A percentile compares a stretch with the other conserved stretches of the same genome.
phyloP scores from a whole-genome alignment of 2,888 invertebrate genomes.

The Dryobotodes eremita region DNA sequence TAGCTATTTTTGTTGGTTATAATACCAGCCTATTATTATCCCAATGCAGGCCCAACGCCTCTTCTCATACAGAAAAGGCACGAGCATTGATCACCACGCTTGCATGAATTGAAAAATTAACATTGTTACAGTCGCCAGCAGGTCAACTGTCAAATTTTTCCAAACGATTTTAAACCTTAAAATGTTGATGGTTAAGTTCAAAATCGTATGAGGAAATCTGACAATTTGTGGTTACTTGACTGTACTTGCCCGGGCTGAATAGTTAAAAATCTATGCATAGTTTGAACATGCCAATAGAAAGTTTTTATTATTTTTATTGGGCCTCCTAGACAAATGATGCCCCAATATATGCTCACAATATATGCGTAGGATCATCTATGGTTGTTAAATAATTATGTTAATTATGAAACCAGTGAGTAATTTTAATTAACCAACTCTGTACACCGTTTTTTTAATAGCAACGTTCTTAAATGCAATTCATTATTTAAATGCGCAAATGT shows the following conservation, averaged over 20 bases:
- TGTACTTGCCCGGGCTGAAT: not conserved
- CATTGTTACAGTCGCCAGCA: too few relatives aligned
- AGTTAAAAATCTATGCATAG: not conserved
- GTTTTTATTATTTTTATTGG: not conserved
- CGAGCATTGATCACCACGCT: too few relatives aligned
- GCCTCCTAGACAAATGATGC: not conserved
- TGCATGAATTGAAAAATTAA: too few relatives aligned
- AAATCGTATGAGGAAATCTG: too few relatives aligned
- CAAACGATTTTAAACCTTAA: too few relatives aligned
- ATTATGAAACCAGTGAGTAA: conserved; percentile 8
- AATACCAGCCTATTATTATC: too few relatives aligned
- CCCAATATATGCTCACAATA: not conserved
- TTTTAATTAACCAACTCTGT: not conserved
- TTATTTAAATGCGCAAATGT: conserved; percentile 16
- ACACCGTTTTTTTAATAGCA: not conserved
- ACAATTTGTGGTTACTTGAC: too few relatives aligned
- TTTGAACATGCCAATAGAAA: not conserved
- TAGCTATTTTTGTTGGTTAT: not conserved
- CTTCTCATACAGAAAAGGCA: too few relatives aligned
- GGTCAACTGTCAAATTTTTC: too few relatives aligned
- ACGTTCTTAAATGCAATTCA: conserved; percentile 25
- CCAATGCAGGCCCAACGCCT: too few relatives aligned
- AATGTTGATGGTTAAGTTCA: too few relatives aligned
- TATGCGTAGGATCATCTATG: not conserved
- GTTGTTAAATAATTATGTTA: not conserved